Percentiles rank a stretch among this genome's conserved stretches.
phyloP scores from a whole-genome alignment of 1,140 invertebrate species.

The Oryctes rhinoceros region DNA sequence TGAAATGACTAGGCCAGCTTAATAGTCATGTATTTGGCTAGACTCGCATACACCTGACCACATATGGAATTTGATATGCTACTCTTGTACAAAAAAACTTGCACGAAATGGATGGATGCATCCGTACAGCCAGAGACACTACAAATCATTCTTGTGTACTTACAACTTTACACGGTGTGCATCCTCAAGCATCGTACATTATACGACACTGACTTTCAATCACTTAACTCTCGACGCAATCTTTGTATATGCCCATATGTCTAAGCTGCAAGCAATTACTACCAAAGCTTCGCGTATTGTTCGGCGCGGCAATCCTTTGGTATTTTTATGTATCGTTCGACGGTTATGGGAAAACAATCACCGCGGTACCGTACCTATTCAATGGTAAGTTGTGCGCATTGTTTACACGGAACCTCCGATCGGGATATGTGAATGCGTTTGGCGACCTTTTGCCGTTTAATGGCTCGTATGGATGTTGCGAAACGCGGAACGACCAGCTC shows the following conservation, averaged over 20 bases:
- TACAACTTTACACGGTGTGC: background rate
- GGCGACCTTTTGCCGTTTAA: background rate
- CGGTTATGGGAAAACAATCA: background rate
- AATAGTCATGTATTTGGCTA: no score
- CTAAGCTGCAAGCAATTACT: background rate
- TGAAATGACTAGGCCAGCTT: no score
- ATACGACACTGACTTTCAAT: background rate
- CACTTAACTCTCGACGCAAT: slow-evolving; percentile 4
- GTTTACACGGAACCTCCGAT: background rate
- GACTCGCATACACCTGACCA: no score
- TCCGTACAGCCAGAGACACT: no score
- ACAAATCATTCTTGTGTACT: background rate
- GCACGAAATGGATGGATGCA: no score
- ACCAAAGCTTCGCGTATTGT: background rate
- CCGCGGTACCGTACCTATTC: background rate
- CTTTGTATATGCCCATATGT: background rate
- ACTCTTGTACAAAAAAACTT: no score
- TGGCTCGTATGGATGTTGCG: slow-evolving; percentile 2
- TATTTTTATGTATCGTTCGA: background rate
- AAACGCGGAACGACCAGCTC: background rate
- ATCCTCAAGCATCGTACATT: no score
- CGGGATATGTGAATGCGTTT: background rate
- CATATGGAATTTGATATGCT: no score
- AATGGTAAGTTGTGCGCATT: background rate
- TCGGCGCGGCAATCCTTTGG: background rate